These are phyloP conservation scores for Cygnus buccinator DNA, from an alignment of 2,113 vertebrate species.

Conservation along the genomic window DNA sequence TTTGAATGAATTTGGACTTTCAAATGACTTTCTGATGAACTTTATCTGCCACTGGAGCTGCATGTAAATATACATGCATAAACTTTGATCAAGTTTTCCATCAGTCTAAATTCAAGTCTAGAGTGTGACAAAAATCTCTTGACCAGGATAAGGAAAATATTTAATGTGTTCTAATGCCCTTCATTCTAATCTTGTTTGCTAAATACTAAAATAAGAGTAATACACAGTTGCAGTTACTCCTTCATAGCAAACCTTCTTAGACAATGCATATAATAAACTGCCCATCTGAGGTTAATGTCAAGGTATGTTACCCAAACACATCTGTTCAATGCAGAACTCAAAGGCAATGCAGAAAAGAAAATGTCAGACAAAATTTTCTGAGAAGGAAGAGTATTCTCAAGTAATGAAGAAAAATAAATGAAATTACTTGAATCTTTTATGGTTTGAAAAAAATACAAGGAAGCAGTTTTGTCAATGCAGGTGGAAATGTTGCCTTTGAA, in stretches of 20 bases:
- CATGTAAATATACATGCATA: neutral
- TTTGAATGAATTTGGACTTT: neutral
- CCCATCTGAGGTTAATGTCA: neutral
- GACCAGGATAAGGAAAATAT: neutral
- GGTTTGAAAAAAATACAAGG: neutral
- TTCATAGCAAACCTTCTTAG: neutral
- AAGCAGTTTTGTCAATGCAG: neutral
- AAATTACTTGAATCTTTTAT: neutral
- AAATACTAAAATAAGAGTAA: neutral
- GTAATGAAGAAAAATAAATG: neutral
- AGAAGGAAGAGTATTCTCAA: neutral
- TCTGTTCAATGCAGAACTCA: neutral
- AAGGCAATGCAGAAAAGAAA: neutral
- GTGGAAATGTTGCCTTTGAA: neutral
- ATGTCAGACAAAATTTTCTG: neutral
- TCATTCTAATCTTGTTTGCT: neutral
- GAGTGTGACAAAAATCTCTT: neutral
- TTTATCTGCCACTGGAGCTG: neutral
- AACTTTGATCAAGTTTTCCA: neutral
- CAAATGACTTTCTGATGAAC: neutral
- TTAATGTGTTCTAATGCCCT: neutral
- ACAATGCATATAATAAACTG: neutral
- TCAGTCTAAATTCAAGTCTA: too few relatives aligned
- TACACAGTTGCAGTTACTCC: neutral
- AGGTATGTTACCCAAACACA: neutral